Conservation (phyloP, 2,888 invertebrate species). For the Hyalella azteca region DNA sequence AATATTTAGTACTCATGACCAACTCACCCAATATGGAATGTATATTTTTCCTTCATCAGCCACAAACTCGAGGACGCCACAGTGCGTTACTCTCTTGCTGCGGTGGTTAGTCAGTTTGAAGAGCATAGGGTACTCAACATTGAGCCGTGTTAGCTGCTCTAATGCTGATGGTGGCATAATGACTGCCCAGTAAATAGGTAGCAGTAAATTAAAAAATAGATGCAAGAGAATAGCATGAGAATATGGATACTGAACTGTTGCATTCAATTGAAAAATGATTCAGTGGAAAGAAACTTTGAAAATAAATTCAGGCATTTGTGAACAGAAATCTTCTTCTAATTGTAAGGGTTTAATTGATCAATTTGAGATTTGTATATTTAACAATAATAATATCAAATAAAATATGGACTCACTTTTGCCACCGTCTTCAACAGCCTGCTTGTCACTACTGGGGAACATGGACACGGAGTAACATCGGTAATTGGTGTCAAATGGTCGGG, state of each 20-base stretch:
- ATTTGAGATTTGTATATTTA: no score
- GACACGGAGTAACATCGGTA: conserved; percentile 93
- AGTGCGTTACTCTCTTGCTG: conserved; percentile 85
- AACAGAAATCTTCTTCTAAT: no score
- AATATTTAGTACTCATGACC: no score
- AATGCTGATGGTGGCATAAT: conserved; percentile 98
- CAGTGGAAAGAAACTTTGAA: no score
- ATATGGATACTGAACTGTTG: no score
- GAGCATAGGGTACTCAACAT: conserved; percentile 98
- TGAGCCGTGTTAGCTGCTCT: conserved; percentile 87
- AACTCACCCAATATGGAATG: conserved; percentile 92
- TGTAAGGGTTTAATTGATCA: no score
- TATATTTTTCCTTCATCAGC: conserved; percentile 98
- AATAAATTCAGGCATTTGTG: no score
- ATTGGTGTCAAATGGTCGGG: conserved; percentile 79
- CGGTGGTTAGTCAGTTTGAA: conserved; percentile 92
- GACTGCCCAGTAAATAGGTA: conserved; percentile 75
- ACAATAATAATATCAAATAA: not conserved
- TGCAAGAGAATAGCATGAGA: no score
- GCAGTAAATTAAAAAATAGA: no score
- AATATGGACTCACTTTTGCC: conserved; percentile 79
- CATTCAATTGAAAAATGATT: no score
- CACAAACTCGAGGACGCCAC: conserved; percentile 93
- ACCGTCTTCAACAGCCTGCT: conserved; percentile 92
- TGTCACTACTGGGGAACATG: conserved; percentile 91